Evolutionary conservation across 2,113 vertebrate genomes (phyloP).

Genomic region (Chrysemys picta): DNA sequence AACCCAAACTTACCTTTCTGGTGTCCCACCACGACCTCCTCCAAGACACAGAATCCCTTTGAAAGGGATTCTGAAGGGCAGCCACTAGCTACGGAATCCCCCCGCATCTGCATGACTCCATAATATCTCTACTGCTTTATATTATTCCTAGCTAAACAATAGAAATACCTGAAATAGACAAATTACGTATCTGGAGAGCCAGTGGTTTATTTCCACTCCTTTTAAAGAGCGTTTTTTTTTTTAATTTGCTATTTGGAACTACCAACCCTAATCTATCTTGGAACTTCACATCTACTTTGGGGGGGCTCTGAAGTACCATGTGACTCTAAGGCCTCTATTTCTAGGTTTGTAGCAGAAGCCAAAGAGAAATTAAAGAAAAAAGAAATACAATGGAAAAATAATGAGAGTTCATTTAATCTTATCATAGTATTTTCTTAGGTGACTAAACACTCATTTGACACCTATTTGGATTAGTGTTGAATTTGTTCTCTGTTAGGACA

Average conservation of each 20-base stretch:
- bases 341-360: slow-evolving; percentile 56
- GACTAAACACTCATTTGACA: slow-evolving; percentile 75
- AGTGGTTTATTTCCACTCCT: slow-evolving; percentile 57
- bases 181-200: slow-evolving; percentile 69
- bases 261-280: slow-evolving; percentile 66
- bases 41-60: not conserved
- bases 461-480: slow-evolving; percentile 45
- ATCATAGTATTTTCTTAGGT: slow-evolving; percentile 72
- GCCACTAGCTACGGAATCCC: slow-evolving; percentile 26
- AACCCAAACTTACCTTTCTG: not conserved
- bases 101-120: slow-evolving; percentile 39
- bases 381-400: slow-evolving; percentile 66
- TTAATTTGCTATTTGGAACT: not conserved
- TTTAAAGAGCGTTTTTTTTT: slow-evolving; percentile 3
- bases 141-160: slow-evolving; percentile 56
- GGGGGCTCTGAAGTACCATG: slow-evolving; percentile 45
- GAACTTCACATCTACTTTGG: slow-evolving; percentile 56
- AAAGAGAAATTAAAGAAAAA: slow-evolving; percentile 61
- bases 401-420: slow-evolving; percentile 67
- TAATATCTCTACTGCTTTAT: slow-evolving; percentile 10
- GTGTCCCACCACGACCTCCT: not conserved
- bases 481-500: slow-evolving; percentile 69
- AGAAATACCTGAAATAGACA: slow-evolving; percentile 69
- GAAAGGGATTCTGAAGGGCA: slow-evolving; percentile 50
- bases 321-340: slow-evolving; percentile 53